Evolutionary conservation across 2,113 vertebrate species (phyloP).

Genomic region (Nothobranchius kuhntae): DNA sequence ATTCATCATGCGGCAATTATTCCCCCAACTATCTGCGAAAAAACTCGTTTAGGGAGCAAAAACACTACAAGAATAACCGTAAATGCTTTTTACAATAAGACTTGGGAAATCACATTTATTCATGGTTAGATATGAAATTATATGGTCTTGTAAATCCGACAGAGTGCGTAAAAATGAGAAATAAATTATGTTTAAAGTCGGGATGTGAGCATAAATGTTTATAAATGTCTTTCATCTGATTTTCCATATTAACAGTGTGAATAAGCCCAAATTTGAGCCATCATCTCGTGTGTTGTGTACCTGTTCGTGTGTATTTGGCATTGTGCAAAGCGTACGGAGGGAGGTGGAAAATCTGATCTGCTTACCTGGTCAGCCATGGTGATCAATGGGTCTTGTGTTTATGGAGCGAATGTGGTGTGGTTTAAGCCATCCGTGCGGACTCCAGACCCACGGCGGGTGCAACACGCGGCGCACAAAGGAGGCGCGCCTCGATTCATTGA

Average conservation of each 20-base stretch:
- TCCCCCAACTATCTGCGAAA: not conserved
- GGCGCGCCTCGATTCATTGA: constrained; percentile 34
- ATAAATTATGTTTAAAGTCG: no score
- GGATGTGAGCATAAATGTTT: no score
- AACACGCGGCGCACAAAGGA: constrained; percentile 43
- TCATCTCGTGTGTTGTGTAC: no score
- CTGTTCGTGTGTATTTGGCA: not conserved
- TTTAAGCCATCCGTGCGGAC: constrained; percentile 64
- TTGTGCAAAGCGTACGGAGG: constrained; percentile 18
- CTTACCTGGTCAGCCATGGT: constrained; percentile 82
- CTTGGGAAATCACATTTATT: not conserved
- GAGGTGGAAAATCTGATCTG: not conserved
- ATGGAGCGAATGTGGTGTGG: constrained; percentile 44
- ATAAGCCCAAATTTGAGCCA: not conserved
- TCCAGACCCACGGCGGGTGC: constrained; percentile 33
- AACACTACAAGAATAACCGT: not conserved
- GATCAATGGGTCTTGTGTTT: constrained; percentile 49
- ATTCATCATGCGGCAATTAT: not conserved
- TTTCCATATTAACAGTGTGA: not conserved
- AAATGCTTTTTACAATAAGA: not conserved
- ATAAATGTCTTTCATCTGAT: no score
- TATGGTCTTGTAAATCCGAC: no score
- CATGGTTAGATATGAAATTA: not conserved
- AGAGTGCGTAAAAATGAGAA: no score
- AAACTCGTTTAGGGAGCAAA: not conserved